These are phyloP conservation scores for Enteromius trimaculatus DNA, from an alignment of 2,797 vertebrate species.

Conservation along the genomic window DNA sequence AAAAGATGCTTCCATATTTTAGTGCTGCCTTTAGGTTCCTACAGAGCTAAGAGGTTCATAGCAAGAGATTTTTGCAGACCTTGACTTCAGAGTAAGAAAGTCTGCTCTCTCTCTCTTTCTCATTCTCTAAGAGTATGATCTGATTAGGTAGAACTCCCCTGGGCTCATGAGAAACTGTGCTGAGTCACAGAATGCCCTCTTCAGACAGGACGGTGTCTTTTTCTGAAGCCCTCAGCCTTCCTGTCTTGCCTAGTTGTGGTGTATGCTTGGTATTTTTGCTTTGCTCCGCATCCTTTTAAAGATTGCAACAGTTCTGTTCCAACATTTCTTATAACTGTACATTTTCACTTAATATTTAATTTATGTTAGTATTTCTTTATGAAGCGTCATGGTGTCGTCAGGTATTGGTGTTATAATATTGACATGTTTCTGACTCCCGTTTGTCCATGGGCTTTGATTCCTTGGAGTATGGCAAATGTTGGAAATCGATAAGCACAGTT, in stretches of 20 bases:
- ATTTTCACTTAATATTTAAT: background rate
- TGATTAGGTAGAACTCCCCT: conserved; percentile 50
- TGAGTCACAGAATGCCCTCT: conserved; percentile 30
- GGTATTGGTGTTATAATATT: conserved; percentile 9
- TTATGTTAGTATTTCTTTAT: background rate
- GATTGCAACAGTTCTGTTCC: background rate
- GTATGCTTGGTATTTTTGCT: background rate
- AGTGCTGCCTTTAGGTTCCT: conserved; percentile 1
- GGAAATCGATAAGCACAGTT: conserved; percentile 71
- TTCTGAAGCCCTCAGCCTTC: background rate
- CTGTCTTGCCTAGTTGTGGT: background rate
- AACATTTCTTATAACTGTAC: background rate
- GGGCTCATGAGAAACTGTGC: conserved; percentile 46
- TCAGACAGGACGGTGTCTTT: conserved; percentile 37
- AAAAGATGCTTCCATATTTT: background rate
- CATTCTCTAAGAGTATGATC: conserved; percentile 43
- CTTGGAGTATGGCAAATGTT: conserved; percentile 61
- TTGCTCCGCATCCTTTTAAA: background rate
- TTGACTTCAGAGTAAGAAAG: background rate
- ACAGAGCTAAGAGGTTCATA: background rate
- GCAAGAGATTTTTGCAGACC: conserved; percentile 11
- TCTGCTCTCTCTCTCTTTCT: conserved; percentile 16
- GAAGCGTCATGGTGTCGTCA: background rate
- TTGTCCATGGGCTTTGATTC: conserved; percentile 55
- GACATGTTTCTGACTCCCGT: conserved; percentile 56